A percentile compares a stretch with the other conserved stretches of the same genome.
phyloP scores from a whole-genome alignment of 2,888 invertebrate species.

The Epinotia ramella region DNA sequence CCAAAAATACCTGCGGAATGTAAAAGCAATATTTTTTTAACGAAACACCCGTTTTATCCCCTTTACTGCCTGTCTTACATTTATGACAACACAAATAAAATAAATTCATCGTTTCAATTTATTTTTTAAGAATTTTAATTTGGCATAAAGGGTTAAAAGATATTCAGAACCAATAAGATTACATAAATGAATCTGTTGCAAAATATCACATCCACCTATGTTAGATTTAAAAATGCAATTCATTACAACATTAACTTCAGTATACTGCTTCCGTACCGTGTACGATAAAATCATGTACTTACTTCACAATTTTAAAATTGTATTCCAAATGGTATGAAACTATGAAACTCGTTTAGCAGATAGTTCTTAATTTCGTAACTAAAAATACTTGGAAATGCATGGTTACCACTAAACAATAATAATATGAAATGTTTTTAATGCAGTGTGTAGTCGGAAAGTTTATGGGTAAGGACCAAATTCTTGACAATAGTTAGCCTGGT shows the following conservation, averaged over 20 bases:
- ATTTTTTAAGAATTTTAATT: constrained; percentile 8
- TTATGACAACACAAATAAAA: not conserved
- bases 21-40: constrained; percentile 44
- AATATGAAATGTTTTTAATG: too few relatives aligned
- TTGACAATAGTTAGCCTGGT: too few relatives aligned
- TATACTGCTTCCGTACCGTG: constrained; percentile 9
- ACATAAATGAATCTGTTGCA: constrained; percentile 52
- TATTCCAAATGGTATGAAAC: constrained; percentile 35
- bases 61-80: not conserved
- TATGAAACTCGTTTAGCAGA: constrained; percentile 36
- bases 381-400: constrained; percentile 48
- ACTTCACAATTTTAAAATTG: constrained; percentile 15
- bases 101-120: not conserved
- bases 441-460: too few relatives aligned
- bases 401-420: constrained; percentile 50
- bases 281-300: constrained; percentile 21
- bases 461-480: too few relatives aligned
- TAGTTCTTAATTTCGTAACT: constrained; percentile 45
- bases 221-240: constrained; percentile 43
- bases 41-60: constrained; percentile 7
- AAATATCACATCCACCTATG: constrained; percentile 45
- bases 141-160: constrained; percentile 3
- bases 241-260: constrained; percentile 31
- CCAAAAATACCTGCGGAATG: constrained; percentile 57
- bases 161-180: constrained; percentile 41